Evolutionary conservation across 2,113 vertebrate species (phyloP).

Genomic region (Orthonyx spaldingii): DNA sequence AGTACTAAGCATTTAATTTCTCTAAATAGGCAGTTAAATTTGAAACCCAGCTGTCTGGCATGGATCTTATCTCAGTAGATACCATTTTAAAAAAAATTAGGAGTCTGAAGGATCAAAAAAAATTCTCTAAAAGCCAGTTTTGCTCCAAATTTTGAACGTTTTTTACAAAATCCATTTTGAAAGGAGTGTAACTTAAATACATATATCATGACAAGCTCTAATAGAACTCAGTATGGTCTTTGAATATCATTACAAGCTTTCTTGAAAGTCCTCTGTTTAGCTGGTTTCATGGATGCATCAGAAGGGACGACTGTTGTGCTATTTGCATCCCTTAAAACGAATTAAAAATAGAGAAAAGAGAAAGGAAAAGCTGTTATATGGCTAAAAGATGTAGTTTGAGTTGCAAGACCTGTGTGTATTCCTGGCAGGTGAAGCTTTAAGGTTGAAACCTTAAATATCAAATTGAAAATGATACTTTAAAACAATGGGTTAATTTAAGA

Average conservation of each 20-base stretch:
- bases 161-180: constrained; percentile 31
- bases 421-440: not conserved
- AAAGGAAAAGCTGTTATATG: not conserved
- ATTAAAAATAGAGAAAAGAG: not conserved
- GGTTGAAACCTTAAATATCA: not conserved
- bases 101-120: constrained; percentile 36
- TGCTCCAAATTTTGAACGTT: constrained; percentile 32
- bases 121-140: constrained; percentile 62
- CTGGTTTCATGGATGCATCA: not conserved
- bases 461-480: not conserved
- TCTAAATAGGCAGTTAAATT: not conserved
- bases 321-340: not conserved
- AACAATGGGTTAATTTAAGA: not conserved
- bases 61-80: not conserved
- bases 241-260: not conserved
- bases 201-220: not conserved
- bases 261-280: not conserved
- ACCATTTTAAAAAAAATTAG: constrained; percentile 10
- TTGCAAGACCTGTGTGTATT: not conserved
- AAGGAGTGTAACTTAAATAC: not conserved
- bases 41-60: not conserved
- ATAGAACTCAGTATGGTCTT: not conserved
- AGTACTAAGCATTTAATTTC: not conserved
- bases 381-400: not conserved
- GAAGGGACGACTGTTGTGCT: not conserved